Evolutionary conservation across 2,888 invertebrate genomes (phyloP), one percentile per base, ranked within the genome.

Genomic region (Lasioglossum zephyrum): DNA sequence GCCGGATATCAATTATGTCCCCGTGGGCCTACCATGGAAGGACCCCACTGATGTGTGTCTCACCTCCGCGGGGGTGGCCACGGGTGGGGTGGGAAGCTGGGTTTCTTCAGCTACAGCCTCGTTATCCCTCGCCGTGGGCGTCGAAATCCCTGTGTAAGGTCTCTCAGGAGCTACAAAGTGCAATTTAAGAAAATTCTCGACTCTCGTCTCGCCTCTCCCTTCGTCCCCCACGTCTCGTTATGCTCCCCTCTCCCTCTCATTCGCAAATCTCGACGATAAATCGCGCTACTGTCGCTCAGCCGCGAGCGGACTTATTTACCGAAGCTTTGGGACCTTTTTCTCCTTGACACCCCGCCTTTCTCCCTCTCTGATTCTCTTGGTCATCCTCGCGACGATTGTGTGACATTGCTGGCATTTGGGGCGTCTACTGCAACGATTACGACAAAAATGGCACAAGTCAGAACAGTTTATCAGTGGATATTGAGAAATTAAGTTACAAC

Each of bases 101-200:
- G 47, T 36, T 31, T 63, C 63, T 31, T 31, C 66, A 53, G 66
- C 57, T 63, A 87, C 90, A 53, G 90, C 91, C 93, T 93, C 93
- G 93, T 93, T 93, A 93, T 93, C 92, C 92, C 90, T 92, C 90
- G 90, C 92, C 91, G 91, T 92, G 93, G 93, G 93, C 93, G 91
- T 93, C 90, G 91, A 92, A 91, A 91, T 92, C 91, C 87, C 87
- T 87, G 86, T 90, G 89, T 90, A 91, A 91, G 90, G 90, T 90
- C 91, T 90, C 91, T 91, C 92, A 90, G 92, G 90, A 93, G 92
- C 92, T 92, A 91, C 92, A 92, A 92, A 93, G 91, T 91, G 92
- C 92, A 92, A 92, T 92, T 92, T 92, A 92, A 92, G 91, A 91
- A 92, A 92, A 92, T 90, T 90, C 91, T 86, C 91, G 84, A 70